Percentiles rank a stretch among this genome's conserved stretches.
Evolutionary conservation across 2,888 invertebrate genomes (phyloP).

Genomic region (Drosophila peninsularis): DNA sequence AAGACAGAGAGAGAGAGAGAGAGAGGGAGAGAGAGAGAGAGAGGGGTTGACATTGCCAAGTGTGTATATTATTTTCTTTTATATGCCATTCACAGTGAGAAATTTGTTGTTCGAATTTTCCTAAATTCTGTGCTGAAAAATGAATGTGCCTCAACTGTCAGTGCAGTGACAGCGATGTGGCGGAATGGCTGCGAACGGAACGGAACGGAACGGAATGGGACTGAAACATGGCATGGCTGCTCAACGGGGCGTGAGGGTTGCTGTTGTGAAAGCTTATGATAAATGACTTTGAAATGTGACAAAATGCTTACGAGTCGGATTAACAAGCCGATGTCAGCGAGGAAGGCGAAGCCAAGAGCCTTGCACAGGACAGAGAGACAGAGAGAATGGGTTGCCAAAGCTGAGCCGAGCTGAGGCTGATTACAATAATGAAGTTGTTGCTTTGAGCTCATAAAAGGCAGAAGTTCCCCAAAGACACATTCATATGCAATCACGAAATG

Average conservation of each 20-base stretch:
- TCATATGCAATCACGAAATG: background rate
- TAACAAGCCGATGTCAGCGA: conserved; percentile 62
- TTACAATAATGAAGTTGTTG: conserved; percentile 68
- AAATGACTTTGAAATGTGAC: conserved; percentile 83
- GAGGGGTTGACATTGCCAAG: conserved; percentile 44
- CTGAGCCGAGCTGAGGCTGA: conserved; percentile 57
- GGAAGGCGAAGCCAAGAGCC: conserved; percentile 27
- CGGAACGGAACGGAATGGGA: conserved; percentile 29
- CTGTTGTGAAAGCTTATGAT: conserved; percentile 79
- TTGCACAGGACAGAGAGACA: conserved; percentile 40
- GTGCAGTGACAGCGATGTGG: conserved; percentile 71
- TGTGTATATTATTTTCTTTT: conserved; percentile 57
- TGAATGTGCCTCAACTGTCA: conserved; percentile 77
- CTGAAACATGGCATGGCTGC: conserved; percentile 14
- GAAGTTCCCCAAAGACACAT: background rate
- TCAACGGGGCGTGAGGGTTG: conserved; percentile 58
- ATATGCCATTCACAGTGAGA: conserved; percentile 43
- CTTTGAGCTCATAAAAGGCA: conserved; percentile 5
- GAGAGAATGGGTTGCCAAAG: conserved; percentile 27
- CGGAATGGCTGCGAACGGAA: conserved; percentile 44
- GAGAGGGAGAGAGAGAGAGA: conserved; percentile 15
- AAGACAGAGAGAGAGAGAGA: conserved; percentile 10
- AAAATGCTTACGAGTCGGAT: conserved; percentile 81
- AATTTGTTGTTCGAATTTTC: conserved; percentile 71
- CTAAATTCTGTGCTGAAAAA: conserved; percentile 76